Conservation (phyloP, 2,888 invertebrate genomes). For the Callyntrura sp. region DNA sequence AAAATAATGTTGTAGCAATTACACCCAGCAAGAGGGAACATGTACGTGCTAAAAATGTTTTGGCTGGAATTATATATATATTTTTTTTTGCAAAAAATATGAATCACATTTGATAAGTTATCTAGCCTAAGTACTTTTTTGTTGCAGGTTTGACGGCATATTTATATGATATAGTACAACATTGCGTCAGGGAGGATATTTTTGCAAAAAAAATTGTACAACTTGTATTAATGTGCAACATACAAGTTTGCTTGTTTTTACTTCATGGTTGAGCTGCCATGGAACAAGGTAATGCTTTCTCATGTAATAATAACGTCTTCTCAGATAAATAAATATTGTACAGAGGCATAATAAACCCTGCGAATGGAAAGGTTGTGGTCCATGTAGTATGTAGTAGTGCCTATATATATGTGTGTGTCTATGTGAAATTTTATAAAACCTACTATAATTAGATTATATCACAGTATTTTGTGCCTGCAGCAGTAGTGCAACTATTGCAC, state of each 20-base stretch:
- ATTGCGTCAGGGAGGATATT: no score
- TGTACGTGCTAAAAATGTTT: neutral
- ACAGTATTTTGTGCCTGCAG: no score
- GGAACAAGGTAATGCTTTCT: slow-evolving; percentile 54
- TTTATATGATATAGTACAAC: no score
- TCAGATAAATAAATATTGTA: neutral
- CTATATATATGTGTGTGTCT: slow-evolving; percentile 12
- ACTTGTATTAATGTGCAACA: slow-evolving; percentile 15
- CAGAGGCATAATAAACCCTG: no score
- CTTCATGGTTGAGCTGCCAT: slow-evolving; percentile 49
- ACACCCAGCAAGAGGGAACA: neutral
- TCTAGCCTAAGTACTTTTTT: neutral
- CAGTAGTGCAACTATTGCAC: slow-evolving; percentile 44
- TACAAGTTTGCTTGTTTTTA: slow-evolving; percentile 26
- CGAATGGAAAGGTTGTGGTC: no score
- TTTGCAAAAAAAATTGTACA: neutral
- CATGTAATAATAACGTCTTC: neutral
- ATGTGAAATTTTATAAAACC: no score
- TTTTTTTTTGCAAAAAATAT: neutral
- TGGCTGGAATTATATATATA: neutral
- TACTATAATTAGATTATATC: no score
- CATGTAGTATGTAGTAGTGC: no score
- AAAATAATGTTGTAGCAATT: slow-evolving; percentile 7
- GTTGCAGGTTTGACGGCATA: neutral
- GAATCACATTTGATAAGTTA: slow-evolving; percentile 3